phyloP scores from a whole-genome alignment of 2,797 vertebrate species.

The Mormyrus proboscirostris region DNA sequence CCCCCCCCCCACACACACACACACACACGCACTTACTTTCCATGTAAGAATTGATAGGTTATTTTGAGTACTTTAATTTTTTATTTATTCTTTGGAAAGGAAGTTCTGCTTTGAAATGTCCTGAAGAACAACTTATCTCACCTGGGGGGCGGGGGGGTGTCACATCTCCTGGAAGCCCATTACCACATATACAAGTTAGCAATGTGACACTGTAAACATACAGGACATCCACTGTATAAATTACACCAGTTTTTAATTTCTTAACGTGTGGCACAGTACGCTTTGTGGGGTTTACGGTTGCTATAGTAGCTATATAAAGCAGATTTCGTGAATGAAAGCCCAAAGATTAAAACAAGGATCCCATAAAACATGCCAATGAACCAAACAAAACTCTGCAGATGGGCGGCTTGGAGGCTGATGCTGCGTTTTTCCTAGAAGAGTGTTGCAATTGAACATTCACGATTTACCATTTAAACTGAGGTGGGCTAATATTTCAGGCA shows the following conservation, averaged over 20 bases:
- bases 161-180: not conserved
- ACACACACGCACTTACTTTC: not conserved
- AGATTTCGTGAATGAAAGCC: not conserved
- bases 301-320: not conserved
- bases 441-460: not conserved
- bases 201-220: not conserved
- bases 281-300: not conserved
- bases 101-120: not conserved
- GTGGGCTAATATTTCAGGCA: not conserved
- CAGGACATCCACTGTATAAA: not conserved
- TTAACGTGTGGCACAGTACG: no score
- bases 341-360: not conserved
- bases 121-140: not conserved
- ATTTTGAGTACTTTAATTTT: not conserved
- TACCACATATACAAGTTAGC: not conserved
- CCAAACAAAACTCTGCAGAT: slow-evolving; percentile 4
- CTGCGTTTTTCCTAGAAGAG: slow-evolving; percentile 28
- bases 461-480: not conserved
- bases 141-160: not conserved
- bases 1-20: no score
- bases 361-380: not conserved
- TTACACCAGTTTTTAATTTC: not conserved
- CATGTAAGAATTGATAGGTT: not conserved
- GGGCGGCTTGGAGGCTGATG: slow-evolving; percentile 34
- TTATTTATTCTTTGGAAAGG: not conserved